Base-by-base conservation (phyloP, 2,888 invertebrate genomes). In the Bombyx huttoni region DNA sequence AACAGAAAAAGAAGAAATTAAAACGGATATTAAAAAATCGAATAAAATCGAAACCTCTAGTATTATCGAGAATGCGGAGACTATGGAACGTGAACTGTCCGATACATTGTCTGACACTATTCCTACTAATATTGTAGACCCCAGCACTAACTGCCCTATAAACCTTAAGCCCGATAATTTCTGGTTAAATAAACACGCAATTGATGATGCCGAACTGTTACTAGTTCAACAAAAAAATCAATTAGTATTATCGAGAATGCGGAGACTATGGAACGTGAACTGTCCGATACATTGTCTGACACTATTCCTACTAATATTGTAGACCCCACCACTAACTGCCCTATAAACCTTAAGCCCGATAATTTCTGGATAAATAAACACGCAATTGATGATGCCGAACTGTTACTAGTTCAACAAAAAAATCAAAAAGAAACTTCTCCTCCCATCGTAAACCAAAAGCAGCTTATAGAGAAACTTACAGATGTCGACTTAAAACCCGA, bases 311-410 rank as follows among this genome's bases (percentile, higher is more conserved):
- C 73, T 84, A 81, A 83, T 74, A 70, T 56, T 69, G 65, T 62
- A 50, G 58, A 58, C 50, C 45, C 48, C 53, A 53, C 56, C 64
- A 75, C 78, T 79, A 84, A 81, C 75, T 77, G 68, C 54, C 51
- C 74, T 50, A 59, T 64, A 50, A 67, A 87, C 58, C 68, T 89
- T 50, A 78, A 78, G 73, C 86, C 90, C 58, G 86, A 89, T 61
- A 83, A 86, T 47, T 91, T 92, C 68, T 92, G 91, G 92, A 70
- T 85, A 13, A 83, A 90, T 51, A 92, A 91, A 73, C 81, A 82
- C 55, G 62, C 79, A 33, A 83, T 90, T 56, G 89, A 92, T 62
- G 90, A 92, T 57, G 91, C 92, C 13, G 92, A 93, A 75, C 63
- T 70, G 58, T 54, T 66, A 54, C 59, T 78, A 51, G 52, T 68